Percentiles rank a stretch among this genome's conserved stretches.
Conservation (phyloP, 2,888 invertebrate genomes). For the Tipula lateralis region DNA sequence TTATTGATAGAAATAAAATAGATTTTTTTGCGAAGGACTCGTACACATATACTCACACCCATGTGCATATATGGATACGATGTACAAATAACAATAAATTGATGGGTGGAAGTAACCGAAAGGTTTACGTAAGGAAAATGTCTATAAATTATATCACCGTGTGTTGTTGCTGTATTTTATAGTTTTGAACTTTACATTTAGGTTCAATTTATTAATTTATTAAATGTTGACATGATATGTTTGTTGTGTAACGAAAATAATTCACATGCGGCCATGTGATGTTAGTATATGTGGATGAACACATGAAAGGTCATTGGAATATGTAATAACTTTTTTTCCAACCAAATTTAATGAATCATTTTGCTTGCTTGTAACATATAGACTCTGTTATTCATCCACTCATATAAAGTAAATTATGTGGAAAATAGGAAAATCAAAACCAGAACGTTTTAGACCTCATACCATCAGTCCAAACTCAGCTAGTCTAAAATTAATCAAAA, state of each 20-base stretch:
- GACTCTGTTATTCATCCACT: too few relatives aligned
- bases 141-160: background rate
- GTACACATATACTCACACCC: background rate
- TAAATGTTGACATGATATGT: background rate
- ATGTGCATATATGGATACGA: background rate
- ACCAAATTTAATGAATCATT: too few relatives aligned
- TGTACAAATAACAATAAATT: background rate
- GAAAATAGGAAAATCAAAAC: too few relatives aligned
- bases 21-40: slow-evolving; percentile 6
- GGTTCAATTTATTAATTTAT: background rate
- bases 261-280: background rate
- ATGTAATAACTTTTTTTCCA: too few relatives aligned
- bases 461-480: too few relatives aligned
- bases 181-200: slow-evolving; percentile 7
- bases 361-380: too few relatives aligned
- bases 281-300: background rate
- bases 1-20: slow-evolving; percentile 11
- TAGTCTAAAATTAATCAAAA: too few relatives aligned
- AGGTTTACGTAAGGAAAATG: background rate
- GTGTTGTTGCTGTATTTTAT: background rate
- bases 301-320: background rate
- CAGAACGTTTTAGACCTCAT: too few relatives aligned
- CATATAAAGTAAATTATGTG: too few relatives aligned
- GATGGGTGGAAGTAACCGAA: background rate
- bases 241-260: background rate